Evolutionary conservation across 2,113 vertebrate genomes (phyloP), one percentile per base, ranked within the genome.

Genomic region (Epinephelus cyanopodus): DNA sequence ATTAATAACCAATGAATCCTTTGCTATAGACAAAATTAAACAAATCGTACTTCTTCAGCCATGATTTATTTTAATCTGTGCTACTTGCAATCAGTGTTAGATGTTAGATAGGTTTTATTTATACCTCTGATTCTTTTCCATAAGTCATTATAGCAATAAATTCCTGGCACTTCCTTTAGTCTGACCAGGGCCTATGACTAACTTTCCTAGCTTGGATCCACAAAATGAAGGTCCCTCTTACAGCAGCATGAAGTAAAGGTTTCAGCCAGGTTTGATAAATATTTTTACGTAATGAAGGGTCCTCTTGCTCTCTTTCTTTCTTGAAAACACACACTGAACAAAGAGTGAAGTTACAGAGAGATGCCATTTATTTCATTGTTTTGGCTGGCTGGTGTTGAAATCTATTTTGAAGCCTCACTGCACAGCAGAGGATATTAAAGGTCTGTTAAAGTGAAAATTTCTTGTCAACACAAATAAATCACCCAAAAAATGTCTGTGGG

Each of bases 381-480:
- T 69, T 48, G 39, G 48, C 10, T 69, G 27, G 18, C 65, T 75
- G 56, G 8, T 72, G 27, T 52, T 80, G 72, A 71, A 82, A 78
- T 77, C 29, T n/a, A 67, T 63, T 64, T 33, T 18, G 7, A 65
- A 66, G 64, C 61, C 25, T n/a, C 14, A 50, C 62, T 69, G 54
- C 54, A 56, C 71, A 19, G 18, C 42, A 23, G 48, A 76, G n/a
- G 57, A 76, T 70, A 64, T 77, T 68, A 63, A 75, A 77, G 11
- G 39, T 79, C 23, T 82, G 17, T 62, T 52, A n/a, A 74, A 79
- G 23, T 25, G 23, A 52, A 29, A 18, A 47, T n/a, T 78, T 57
- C 58, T 63, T 29, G 67, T 80, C 66, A 79, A 70, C 9, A 70
- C 52, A 83, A 72, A 86, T 81, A 76, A 70, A 86, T 85, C 42